Percentiles rank a stretch among this genome's conserved stretches.
Evolutionary conservation across 2,113 vertebrate species (phyloP).

Genomic region (Orcinus orca): DNA sequence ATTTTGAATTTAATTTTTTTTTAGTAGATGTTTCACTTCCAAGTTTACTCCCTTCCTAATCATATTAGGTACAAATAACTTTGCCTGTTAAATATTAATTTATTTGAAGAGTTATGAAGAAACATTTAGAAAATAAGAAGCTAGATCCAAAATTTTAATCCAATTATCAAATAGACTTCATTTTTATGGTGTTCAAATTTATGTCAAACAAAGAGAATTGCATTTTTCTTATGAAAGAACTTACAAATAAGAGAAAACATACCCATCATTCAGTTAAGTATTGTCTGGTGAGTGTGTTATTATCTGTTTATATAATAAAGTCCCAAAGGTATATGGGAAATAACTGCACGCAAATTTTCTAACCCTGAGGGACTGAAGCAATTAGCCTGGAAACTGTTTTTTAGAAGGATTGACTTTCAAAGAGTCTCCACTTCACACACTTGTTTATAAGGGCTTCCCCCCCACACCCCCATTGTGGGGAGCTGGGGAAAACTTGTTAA

Average conservation of each 20-base stretch:
- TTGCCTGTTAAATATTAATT: background rate
- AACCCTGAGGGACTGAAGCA: background rate
- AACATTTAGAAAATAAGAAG: background rate
- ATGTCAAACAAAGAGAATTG: slow-evolving; percentile 16
- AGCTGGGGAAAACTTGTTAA: background rate
- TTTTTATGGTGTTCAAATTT: background rate
- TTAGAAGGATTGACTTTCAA: background rate
- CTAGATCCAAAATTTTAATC: background rate
- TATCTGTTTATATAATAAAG: background rate
- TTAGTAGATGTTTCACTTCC: background rate
- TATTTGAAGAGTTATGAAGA: background rate
- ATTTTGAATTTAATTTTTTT: background rate
- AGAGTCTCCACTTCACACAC: background rate
- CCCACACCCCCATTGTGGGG: background rate
- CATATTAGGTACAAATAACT: background rate
- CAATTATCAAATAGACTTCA: background rate
- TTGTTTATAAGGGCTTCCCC: background rate
- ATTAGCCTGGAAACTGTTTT: background rate
- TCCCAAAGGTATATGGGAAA: background rate
- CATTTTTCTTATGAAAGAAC: background rate
- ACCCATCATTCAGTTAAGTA: background rate
- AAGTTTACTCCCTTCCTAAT: background rate
- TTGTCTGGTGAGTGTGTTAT: background rate
- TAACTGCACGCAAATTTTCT: background rate
- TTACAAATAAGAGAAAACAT: slow-evolving; percentile 6